Conservation (phyloP, 2,797 vertebrate genomes). For the Malurus leucopterus region DNA sequence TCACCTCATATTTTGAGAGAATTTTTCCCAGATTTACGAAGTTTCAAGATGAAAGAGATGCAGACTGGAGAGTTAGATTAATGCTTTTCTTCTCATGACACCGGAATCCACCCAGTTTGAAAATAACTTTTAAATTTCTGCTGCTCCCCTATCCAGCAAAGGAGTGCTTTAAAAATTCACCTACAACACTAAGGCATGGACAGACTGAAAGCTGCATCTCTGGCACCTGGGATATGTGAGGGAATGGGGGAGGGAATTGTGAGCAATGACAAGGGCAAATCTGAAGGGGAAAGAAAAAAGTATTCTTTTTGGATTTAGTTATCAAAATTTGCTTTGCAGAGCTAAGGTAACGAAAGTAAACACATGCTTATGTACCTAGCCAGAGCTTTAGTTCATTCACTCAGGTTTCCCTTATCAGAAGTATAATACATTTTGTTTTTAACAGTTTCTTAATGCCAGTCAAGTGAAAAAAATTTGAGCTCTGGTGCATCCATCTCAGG, state of each 20-base stretch:
- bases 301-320: not conserved
- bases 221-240: not conserved
- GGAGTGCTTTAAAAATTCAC: not conserved
- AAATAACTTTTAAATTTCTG: not conserved
- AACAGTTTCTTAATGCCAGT: not conserved
- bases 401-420: not conserved
- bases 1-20: not conserved
- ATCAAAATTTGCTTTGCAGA: constrained; percentile 16
- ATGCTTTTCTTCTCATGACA: not conserved
- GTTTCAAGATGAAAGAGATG: not conserved
- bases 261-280: not conserved
- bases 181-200: not conserved
- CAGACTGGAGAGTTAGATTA: not conserved
- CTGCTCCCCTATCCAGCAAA: not conserved
- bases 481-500: not conserved
- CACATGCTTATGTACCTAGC: not conserved
- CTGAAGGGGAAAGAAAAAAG: not conserved
- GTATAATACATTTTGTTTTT: not conserved
- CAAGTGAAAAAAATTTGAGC: not conserved
- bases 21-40: not conserved
- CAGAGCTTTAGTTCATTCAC: not conserved
- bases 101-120: not conserved
- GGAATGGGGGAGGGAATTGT: not conserved
- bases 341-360: not conserved
- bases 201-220: not conserved